Evolutionary conservation across 2,888 invertebrate species (phyloP), one percentile per base, ranked within the genome.

Genomic region (Endomychus coccineus): DNA sequence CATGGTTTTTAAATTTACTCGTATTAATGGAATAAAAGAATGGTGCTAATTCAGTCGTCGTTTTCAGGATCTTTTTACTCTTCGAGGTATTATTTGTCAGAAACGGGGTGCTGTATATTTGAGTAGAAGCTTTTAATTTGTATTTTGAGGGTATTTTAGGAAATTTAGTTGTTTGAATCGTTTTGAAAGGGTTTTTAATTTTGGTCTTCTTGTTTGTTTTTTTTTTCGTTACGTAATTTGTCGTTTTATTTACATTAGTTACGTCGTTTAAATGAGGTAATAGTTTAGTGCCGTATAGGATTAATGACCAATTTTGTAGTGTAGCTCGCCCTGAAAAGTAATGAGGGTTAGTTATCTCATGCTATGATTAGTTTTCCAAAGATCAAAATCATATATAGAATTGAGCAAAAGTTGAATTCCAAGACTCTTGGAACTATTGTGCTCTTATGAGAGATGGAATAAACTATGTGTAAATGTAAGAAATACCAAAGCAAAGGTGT

Each of bases 291-390:
- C 95, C 95, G 66, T 92, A 90, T 63, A 94, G 77, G 59, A 89
- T 83, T 63, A 95, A 74, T 43, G 90, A 86, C 95, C 94, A 95
- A 64, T 87, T 88, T 71, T 88, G 85, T 54, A 95, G 76, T 46
- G 84, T 80, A 42, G 90, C 90, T 64, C 88, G 80, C 68, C 87
- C 89, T 89, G 73, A 56, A 67, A 61, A 54, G 32, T 43, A 50
- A 40, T 36, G 16, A 39, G 14, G 35, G n/a, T n/a, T n/a, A n/a
- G n/a, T n/a, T n/a, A n/a, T n/a, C n/a, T n/a, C n/a, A n/a, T n/a
- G n/a, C n/a, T n/a, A n/a, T n/a, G n/a, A n/a, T n/a, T n/a, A n/a
- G n/a, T n/a, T n/a, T n/a, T n/a, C n/a, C n/a, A n/a, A n/a, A n/a
- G n/a, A n/a, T n/a, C n/a, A n/a, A n/a, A n/a, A n/a, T n/a, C n/a